phyloP scores from a whole-genome alignment of 2,888 invertebrate genomes.

The Microctonus aethiopoides region DNA sequence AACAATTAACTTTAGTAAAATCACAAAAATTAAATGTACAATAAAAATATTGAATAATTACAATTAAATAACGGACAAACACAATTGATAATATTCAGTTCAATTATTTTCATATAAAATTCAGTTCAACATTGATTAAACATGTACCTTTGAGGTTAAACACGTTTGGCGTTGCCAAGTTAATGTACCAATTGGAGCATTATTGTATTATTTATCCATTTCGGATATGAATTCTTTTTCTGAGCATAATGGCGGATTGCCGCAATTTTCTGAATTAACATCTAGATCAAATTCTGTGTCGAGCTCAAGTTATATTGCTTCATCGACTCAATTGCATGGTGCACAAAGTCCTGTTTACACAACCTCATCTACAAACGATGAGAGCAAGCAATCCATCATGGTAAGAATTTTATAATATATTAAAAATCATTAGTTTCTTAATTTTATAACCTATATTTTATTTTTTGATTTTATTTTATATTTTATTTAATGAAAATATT shows the following conservation, averaged over 20 bases:
- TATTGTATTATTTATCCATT: background rate
- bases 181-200: background rate
- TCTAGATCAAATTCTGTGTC: slow-evolving; percentile 49
- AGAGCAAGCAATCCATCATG: slow-evolving; percentile 53
- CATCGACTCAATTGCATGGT: slow-evolving; percentile 49
- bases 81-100: no score
- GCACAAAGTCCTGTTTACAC: slow-evolving; percentile 56
- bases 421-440: slow-evolving; percentile 1
- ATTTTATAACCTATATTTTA: no score
- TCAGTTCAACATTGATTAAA: background rate
- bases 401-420: slow-evolving; percentile 41
- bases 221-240: slow-evolving; percentile 58
- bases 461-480: background rate
- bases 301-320: slow-evolving; percentile 45
- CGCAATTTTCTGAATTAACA: slow-evolving; percentile 62
- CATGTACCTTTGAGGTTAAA: slow-evolving; percentile 33
- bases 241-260: slow-evolving; percentile 53
- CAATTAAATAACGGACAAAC: no score
- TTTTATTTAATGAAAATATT: background rate
- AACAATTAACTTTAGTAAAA: background rate
- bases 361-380: slow-evolving; percentile 50
- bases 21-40: background rate
- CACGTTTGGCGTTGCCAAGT: slow-evolving; percentile 12
- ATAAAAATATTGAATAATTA: background rate
- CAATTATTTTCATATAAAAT: no score